Evolutionary conservation across 2,888 invertebrate genomes (phyloP), one percentile per base, ranked within the genome.

Genomic region (Drosophila conformis): DNA sequence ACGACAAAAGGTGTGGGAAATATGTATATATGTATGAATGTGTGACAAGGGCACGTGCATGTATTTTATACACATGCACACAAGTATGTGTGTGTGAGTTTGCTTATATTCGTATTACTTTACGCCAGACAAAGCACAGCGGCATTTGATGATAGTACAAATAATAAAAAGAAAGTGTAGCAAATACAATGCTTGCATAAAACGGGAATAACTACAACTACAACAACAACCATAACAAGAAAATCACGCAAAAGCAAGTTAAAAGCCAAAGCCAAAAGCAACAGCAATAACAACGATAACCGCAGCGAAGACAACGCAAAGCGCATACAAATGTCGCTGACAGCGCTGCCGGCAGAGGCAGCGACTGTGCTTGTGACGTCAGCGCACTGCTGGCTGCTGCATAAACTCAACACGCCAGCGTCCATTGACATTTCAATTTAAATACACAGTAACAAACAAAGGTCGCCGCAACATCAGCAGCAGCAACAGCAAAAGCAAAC

Each of bases 321-420:
- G 54, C 71, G 85, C 87, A 87, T 83, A 83, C 77, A 82, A 86
- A 89, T 86, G 89, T 70, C 56, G 60, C 63, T 57, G 69, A 57
- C 76, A 59, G 63, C 61, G 67, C 53, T 59, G 75, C 54, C 46
- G 15, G 42, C 59, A 60, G 52, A 21, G 49, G 46, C 35, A 27
- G 53, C 35, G 38, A 57, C 27, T 15, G 64, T 51, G 58, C n/a
- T 36, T 66, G 51, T 64, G 68, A 69, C 67, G 62, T 64, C 67
- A 76, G 53, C 51, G 18, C 18, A 33, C 38, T 33, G 33, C 49
- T 62, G 58, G 49, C 66, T 49, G 62, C 54, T 58, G 58, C 54
- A 61, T 69, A 63, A 78, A 64, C 63, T 35, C 48, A 42, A 25
- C 18, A 35, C 59, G 51, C n/a, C 33, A 57, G 46, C 42, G 52